Evolutionary conservation across 2,113 vertebrate species (phyloP).

Genomic region (Stomatorhinus ivindoensis): DNA sequence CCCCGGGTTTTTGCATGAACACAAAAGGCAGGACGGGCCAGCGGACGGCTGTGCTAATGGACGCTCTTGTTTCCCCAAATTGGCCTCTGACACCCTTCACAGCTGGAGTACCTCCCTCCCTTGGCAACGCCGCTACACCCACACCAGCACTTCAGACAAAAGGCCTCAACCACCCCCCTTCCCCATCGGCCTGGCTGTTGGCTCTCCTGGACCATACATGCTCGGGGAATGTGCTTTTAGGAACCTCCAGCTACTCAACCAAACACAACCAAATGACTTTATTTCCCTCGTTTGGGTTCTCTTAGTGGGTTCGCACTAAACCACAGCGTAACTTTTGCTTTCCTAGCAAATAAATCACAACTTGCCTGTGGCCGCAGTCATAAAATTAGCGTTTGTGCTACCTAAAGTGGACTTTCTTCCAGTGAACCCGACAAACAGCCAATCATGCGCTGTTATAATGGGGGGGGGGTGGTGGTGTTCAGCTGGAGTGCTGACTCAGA

Average conservation of each 20-base stretch:
- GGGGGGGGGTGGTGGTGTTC: not conserved
- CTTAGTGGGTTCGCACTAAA: not conserved
- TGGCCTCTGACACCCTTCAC: conserved; percentile 26
- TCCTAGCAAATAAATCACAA: not conserved
- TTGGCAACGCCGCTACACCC: not conserved
- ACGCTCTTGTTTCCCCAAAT: conserved; percentile 24
- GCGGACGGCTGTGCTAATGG: conserved; percentile 14
- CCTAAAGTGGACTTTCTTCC: not conserved
- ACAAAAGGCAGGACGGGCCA: conserved; percentile 5
- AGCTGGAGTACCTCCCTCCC: conserved; percentile 19
- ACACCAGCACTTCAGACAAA: not conserved
- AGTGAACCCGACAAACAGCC: not conserved
- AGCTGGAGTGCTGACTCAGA: not conserved
- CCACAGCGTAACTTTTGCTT: not conserved
- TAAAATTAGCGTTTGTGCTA: not conserved
- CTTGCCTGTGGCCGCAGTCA: not conserved
- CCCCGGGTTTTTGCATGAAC: not conserved
- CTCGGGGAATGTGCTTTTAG: not conserved
- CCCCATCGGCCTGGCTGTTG: not conserved
- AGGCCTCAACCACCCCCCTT: not conserved
- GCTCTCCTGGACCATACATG: not conserved
- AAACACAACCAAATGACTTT: not conserved
- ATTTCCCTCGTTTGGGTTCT: not conserved
- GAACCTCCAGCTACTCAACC: not conserved
- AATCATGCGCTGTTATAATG: not conserved